Conservation (phyloP, 1,140 invertebrate genomes). For the Onthophagus taurus region DNA sequence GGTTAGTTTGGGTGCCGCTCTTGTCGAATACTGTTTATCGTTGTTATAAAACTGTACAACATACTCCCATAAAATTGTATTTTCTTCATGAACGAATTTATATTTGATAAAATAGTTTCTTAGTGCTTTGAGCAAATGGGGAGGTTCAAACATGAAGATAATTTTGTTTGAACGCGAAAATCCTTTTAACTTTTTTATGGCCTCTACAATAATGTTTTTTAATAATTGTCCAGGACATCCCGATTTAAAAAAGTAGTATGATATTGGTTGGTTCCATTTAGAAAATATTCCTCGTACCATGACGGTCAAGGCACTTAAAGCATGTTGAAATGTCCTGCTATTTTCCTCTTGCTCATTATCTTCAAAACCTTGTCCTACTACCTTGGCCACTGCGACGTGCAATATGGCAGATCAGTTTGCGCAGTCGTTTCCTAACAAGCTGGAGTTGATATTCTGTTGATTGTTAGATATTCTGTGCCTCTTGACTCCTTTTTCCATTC, state of each 20-base stretch:
- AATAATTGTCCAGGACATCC: not conserved
- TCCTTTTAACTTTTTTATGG: not conserved
- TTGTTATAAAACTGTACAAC: conserved; percentile 10
- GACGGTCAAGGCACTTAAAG: not conserved
- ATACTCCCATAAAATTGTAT: not conserved
- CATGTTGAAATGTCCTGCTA: not conserved
- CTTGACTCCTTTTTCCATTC: too few species aligned
- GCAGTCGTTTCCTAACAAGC: too few species aligned
- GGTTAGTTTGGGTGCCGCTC: conserved; percentile 23
- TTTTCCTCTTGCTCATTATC: not conserved
- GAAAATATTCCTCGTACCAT: not conserved
- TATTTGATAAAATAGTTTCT: conserved; percentile 23
- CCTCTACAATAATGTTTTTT: not conserved
- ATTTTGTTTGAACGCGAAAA: too few species aligned
- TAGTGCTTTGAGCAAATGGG: conserved; percentile 21
- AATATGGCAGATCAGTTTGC: too few species aligned
- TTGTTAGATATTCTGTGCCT: too few species aligned
- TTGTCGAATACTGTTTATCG: conserved; percentile 14
- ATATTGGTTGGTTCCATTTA: not conserved
- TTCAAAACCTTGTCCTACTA: too few species aligned
- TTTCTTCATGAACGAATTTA: conserved; percentile 7
- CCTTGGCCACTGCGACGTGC: too few species aligned
- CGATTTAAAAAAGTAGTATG: not conserved
- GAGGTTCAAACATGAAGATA: conserved; percentile 24
- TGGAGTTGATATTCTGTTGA: too few species aligned